Evolutionary conservation across 2,113 vertebrate species (phyloP).

Genomic region (Bettongia penicillata): DNA sequence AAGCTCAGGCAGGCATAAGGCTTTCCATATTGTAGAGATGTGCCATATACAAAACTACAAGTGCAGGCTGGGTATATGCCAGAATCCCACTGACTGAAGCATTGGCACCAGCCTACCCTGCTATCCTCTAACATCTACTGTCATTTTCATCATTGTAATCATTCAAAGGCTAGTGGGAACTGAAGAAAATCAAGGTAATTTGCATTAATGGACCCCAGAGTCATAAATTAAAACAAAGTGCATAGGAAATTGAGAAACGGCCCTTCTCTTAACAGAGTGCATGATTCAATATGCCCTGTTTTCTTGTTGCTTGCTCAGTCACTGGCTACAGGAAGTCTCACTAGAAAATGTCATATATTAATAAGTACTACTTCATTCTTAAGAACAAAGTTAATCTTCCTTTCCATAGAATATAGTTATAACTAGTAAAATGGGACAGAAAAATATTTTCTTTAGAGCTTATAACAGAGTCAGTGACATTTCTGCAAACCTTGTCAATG

Average conservation of each 20-base stretch:
- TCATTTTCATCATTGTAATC: background rate
- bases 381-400: background rate
- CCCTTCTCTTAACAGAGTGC: conserved; percentile 16
- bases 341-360: background rate
- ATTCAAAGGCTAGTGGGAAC: background rate
- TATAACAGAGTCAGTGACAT: background rate
- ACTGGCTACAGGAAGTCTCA: rapidly evolving
- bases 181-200: background rate
- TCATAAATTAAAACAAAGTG: background rate
- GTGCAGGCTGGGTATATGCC: background rate
- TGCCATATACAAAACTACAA: too few species aligned
- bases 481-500: conserved; percentile 15
- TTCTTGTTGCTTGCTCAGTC: background rate
- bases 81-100: background rate
- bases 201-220: background rate
- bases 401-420: background rate
- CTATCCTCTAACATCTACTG: background rate
- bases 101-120: background rate
- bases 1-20: background rate
- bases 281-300: background rate
- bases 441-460: background rate
- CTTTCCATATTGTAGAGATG: background rate
- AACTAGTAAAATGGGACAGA: background rate
- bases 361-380: background rate
- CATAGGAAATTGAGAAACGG: background rate